Evolutionary conservation across 1,140 invertebrate species (phyloP).

Genomic region (Manduca sexta): DNA sequence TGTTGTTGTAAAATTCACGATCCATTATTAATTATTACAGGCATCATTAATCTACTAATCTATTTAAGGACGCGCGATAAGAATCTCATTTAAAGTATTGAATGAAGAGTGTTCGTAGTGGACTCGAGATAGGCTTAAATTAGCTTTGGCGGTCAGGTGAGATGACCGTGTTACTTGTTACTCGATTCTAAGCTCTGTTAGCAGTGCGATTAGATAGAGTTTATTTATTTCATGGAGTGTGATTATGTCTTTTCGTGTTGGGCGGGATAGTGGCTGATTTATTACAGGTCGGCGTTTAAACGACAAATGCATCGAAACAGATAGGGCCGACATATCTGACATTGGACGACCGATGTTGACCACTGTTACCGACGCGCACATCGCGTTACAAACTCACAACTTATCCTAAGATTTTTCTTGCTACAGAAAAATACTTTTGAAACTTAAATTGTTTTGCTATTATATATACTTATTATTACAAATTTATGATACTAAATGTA

Average conservation of each 20-base stretch:
- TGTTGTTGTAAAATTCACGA: slow-evolving; percentile 71
- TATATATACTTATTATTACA: not conserved
- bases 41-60: slow-evolving; percentile 73
- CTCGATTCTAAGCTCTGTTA: slow-evolving; percentile 19
- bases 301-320: slow-evolving; percentile 72
- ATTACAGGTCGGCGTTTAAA: slow-evolving; percentile 73
- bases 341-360: slow-evolving; percentile 67
- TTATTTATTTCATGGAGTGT: slow-evolving; percentile 3
- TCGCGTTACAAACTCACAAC: slow-evolving; percentile 26
- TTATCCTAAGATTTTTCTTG: slow-evolving; percentile 32
- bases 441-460: not conserved
- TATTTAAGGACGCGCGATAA: slow-evolving; percentile 70
- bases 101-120: slow-evolving; percentile 71
- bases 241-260: slow-evolving; percentile 22
- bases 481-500: no score
- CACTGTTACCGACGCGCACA: slow-evolving; percentile 41
- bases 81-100: slow-evolving; percentile 72
- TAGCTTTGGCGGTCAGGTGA: slow-evolving; percentile 20
- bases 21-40: slow-evolving; percentile 73
- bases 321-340: slow-evolving; percentile 70
- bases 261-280: slow-evolving; percentile 51
- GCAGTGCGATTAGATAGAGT: slow-evolving; percentile 2
- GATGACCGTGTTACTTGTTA: slow-evolving; percentile 3
- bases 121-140: slow-evolving; percentile 69
- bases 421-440: slow-evolving; percentile 5